Percentiles rank a stretch among this genome's conserved stretches.
Conservation (phyloP, 2,113 vertebrate genomes). For the Pygoscelis adeliae region DNA sequence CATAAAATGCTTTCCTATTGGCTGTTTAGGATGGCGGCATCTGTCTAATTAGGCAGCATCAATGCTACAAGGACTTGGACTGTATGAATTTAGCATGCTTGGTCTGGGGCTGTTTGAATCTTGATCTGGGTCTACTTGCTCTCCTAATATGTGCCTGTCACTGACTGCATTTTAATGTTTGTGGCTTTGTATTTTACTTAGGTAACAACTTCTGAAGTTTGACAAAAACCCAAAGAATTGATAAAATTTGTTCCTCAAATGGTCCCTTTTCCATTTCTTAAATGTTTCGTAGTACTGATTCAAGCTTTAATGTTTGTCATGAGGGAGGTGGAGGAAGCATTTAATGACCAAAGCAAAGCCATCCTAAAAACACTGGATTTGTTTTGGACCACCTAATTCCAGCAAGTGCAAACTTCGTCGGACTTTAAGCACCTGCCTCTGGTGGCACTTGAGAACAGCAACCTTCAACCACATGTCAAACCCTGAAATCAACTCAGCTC, state of each 20-base stretch:
- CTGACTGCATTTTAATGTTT: background rate
- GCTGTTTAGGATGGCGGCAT: background rate
- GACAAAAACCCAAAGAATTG: background rate
- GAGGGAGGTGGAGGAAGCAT: fast-evolving
- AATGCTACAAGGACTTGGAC: background rate
- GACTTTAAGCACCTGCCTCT: background rate
- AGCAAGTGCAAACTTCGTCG: background rate
- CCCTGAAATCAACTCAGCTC: background rate
- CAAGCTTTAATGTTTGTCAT: background rate
- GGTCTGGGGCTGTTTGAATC: background rate
- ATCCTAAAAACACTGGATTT: background rate
- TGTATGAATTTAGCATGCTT: background rate
- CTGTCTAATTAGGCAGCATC: background rate
- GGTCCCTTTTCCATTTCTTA: background rate
- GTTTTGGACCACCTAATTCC: background rate
- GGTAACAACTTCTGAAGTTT: background rate
- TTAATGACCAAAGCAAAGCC: background rate
- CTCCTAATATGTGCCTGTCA: background rate
- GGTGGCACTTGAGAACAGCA: background rate
- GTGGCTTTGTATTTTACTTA: background rate
- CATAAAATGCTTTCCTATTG: background rate
- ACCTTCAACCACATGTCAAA: background rate
- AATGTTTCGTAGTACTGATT: background rate
- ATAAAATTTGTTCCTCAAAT: background rate
- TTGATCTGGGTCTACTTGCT: background rate